phyloP scores from a whole-genome alignment of 2,888 invertebrate genomes.

The Athrips mouffetella region DNA sequence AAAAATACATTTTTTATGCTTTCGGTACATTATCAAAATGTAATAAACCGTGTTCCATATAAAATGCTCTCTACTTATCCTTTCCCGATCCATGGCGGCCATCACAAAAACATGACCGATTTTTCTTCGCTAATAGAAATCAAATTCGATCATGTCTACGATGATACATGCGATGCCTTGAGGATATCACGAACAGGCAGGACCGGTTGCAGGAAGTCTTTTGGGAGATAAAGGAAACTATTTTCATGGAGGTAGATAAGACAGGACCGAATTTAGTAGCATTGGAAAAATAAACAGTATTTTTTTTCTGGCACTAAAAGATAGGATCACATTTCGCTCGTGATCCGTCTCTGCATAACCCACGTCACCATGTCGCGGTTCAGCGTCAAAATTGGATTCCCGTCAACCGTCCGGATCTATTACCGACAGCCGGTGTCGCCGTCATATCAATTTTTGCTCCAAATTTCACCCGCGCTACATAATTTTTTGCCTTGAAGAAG shows the following conservation, averaged over 20 bases:
- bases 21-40: slow-evolving; percentile 9
- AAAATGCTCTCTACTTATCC: not conserved
- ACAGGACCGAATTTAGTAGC: no score
- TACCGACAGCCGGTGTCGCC: slow-evolving; percentile 43
- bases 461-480: not conserved
- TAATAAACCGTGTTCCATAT: not conserved
- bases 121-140: slow-evolving; percentile 4
- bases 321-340: not conserved
- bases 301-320: no score
- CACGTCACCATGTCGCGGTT: slow-evolving; percentile 30
- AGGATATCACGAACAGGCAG: not conserved
- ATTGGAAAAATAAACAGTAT: no score
- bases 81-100: not conserved
- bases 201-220: not conserved
- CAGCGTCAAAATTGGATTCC: slow-evolving; percentile 53
- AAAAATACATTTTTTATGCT: not conserved
- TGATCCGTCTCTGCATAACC: slow-evolving; percentile 14
- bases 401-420: slow-evolving; percentile 42
- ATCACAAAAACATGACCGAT: not conserved
- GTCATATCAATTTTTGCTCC: slow-evolving; percentile 44
- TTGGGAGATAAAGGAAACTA: no score
- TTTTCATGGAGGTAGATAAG: no score
- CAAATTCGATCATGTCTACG: not conserved
- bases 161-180: not conserved
- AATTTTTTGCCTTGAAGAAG: no score